Base-by-base conservation (phyloP, 2,113 vertebrate species). In the Lichenostomus cassidix region DNA sequence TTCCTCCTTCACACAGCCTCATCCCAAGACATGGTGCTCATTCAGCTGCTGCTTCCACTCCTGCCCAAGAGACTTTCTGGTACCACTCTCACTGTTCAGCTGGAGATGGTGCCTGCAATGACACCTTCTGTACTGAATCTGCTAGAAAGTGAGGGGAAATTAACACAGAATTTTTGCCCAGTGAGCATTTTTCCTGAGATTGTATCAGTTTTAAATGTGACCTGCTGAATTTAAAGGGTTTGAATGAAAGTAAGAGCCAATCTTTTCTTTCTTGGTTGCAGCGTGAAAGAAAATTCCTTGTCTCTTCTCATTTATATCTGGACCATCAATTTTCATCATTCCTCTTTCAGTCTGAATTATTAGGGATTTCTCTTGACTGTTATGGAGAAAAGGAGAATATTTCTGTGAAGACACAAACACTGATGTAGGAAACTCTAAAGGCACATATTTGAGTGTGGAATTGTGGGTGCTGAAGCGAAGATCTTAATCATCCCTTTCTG, bases 141-240 rank as follows among this genome's bases (percentile, higher is more conserved):
- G 44, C 14, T 27, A 39, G 15, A 78, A 68, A 3, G 4, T 9
- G 15, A 29, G 29, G 7, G 12, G 71, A 60, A 94, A 63, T 15
- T 50, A 35, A 58, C 7, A 27, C 5, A 25, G 55, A 12, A 1
- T 10, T 63, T 63, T 68, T 59, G 28, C 4, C 27, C 37, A 58
- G 20, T 0, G 1, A 47, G 6, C 0, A 0, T 28, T 87, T 47
- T 69, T 35, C 28, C 76, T 62, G 76, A 76, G 73, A 35, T 46
- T 60, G 7, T 56, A 33, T 55, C 37, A 52, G 5, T 31, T 68
- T 50, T 33, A 29, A 74, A 39, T 2, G 4, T 28, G 31, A 28
- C 31, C 24, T 2, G 4, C n/a, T 77, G 37, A 52, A 74, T 78
- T 78, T 9, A 62, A 70, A 69, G 15, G 14, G 18, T 21, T 47